phyloP scores from a whole-genome alignment of 2,797 vertebrate species.

The Premnoplex brunnescens region DNA sequence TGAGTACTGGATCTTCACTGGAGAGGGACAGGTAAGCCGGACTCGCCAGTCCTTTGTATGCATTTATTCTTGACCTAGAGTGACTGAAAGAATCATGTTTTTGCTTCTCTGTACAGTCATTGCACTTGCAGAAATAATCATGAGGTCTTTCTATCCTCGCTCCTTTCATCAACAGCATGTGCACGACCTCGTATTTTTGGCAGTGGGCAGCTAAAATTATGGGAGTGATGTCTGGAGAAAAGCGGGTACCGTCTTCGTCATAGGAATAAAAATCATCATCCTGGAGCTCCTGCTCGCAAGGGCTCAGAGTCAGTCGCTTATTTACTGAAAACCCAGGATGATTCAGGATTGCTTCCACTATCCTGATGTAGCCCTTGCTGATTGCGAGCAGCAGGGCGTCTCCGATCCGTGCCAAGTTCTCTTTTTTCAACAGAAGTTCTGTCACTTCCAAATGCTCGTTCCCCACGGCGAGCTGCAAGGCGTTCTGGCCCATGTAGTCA shows the following conservation, averaged over 20 bases:
- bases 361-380: constrained; percentile 89
- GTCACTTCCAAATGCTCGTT: constrained; percentile 91
- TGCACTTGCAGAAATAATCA: constrained; percentile 89
- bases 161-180: constrained; percentile 86
- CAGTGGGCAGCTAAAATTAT: constrained; percentile 89
- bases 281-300: constrained; percentile 84
- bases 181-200: constrained; percentile 90
- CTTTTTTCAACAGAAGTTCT: constrained; percentile 85
- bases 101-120: constrained; percentile 85
- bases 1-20: constrained; percentile 88
- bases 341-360: constrained; percentile 87
- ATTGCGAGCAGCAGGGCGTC: constrained; percentile 89
- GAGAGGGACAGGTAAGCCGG: constrained; percentile 88
- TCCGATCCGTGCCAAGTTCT: constrained; percentile 88
- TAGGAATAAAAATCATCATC: constrained; percentile 91
- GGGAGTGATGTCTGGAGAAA: constrained; percentile 89
- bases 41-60: constrained; percentile 87
- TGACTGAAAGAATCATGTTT: constrained; percentile 87
- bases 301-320: constrained; percentile 84
- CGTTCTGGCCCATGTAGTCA: constrained; percentile 90
- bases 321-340: constrained; percentile 85
- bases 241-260: constrained; percentile 89
- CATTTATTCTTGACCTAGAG: constrained; percentile 88
- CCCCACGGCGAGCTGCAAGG: constrained; percentile 87
- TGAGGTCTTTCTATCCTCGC: constrained; percentile 87